A percentile compares a stretch with the other conserved stretches of the same genome.
phyloP scores from a whole-genome alignment of 2,113 vertebrate species.

The Gobius niger region DNA sequence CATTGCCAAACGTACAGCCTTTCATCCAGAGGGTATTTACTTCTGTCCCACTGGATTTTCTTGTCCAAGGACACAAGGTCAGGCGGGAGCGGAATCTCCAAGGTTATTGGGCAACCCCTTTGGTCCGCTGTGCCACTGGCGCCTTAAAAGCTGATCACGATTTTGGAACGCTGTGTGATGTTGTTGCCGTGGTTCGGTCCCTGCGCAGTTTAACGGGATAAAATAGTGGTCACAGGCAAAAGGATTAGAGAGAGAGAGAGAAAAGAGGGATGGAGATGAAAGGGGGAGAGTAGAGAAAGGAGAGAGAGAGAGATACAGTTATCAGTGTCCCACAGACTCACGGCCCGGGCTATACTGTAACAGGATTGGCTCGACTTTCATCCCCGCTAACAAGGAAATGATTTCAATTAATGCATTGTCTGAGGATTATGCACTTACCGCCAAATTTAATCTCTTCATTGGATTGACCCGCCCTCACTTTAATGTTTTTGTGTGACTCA shows the following conservation, averaged over 20 bases:
- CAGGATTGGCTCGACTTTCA: not conserved
- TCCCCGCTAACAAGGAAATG: not conserved
- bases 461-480: not conserved
- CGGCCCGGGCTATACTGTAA: not conserved
- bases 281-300: not conserved
- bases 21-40: not conserved
- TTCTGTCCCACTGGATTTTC: not conserved
- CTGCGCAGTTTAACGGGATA: constrained; percentile 1
- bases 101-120: not conserved
- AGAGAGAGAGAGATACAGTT: not conserved
- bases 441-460: not conserved
- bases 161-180: not conserved
- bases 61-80: not conserved
- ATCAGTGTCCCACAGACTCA: not conserved
- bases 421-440: not conserved
- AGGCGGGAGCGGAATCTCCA: not conserved
- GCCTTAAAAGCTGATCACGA: not conserved
- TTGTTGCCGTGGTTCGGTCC: not conserved
- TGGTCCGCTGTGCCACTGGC: not conserved
- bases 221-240: not conserved
- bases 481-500: not conserved
- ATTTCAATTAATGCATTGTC: constrained; percentile 4
- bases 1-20: no score
- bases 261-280: not conserved
- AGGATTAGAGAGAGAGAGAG: not conserved